A percentile compares a stretch with the other conserved stretches of the same genome.
Conservation (phyloP, 2,797 vertebrate genomes). For the Mionectes olivaceus region DNA sequence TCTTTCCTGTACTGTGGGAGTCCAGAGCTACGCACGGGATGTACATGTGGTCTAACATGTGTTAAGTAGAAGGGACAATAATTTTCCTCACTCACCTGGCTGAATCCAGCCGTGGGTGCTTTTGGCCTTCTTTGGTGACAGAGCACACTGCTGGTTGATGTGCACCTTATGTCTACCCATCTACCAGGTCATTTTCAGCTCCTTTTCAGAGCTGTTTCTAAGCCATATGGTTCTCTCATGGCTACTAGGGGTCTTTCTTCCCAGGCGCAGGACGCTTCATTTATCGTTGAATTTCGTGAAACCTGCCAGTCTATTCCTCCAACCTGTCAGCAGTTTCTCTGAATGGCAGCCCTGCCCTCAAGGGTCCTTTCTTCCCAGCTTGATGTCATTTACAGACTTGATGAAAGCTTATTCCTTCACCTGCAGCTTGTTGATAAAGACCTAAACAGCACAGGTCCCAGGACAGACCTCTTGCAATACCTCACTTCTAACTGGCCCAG, state of each 20-base stretch:
- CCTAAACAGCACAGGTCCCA: background rate
- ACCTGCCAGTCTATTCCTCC: background rate
- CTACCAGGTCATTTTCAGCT: background rate
- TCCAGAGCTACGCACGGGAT: background rate
- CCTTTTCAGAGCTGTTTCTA: background rate
- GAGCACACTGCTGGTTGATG: background rate
- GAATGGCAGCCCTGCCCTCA: background rate
- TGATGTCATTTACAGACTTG: background rate
- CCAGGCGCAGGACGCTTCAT: background rate
- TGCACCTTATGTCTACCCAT: background rate
- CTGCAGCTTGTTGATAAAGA: background rate
- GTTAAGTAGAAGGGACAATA: background rate
- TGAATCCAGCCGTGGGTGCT: background rate
- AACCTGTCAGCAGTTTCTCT: background rate
- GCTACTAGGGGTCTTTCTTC: background rate
- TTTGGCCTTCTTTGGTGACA: background rate
- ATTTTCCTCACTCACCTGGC: background rate
- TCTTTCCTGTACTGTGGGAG: background rate
- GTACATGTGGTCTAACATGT: background rate
- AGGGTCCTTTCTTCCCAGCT: background rate
- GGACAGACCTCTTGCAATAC: background rate
- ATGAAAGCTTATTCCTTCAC: background rate
- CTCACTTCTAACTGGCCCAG: background rate
- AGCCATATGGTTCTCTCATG: background rate
- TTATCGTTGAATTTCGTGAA: background rate